A percentile compares a stretch with the other conserved stretches of the same genome.
Evolutionary conservation across 2,113 vertebrate genomes (phyloP).

Genomic region (Ahaetulla prasina): DNA sequence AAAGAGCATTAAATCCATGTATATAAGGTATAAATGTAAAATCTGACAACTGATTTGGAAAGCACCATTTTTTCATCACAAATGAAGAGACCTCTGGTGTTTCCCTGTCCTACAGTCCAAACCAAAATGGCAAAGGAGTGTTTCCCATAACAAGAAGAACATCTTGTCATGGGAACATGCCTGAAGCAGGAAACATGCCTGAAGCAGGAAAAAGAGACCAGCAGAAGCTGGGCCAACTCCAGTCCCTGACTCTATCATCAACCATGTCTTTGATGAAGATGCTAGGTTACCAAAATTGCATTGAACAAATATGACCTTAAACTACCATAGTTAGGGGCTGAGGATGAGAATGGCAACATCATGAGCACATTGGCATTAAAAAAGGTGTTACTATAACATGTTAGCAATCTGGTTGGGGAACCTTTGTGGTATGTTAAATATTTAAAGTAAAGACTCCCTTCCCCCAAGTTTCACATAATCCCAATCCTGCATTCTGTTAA

Average conservation of each 20-base stretch:
- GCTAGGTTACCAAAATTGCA: not conserved
- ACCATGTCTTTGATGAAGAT: not conserved
- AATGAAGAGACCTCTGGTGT: not conserved
- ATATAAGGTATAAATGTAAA: not conserved
- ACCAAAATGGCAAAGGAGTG: not conserved
- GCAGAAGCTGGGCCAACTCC: not conserved
- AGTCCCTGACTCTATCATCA: not conserved
- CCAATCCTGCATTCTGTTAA: not conserved
- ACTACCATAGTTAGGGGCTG: not conserved
- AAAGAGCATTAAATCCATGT: too few relatives aligned
- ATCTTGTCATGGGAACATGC: too few relatives aligned
- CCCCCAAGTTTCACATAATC: not conserved
- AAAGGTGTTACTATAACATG: not conserved
- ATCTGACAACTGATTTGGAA: not conserved
- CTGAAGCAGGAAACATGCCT: not conserved
- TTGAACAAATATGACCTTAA: not conserved
- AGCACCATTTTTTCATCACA: not conserved
- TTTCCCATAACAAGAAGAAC: not conserved
- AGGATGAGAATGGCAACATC: not conserved
- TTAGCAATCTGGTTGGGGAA: not conserved
- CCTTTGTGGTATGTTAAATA: not conserved
- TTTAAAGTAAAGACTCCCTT: not conserved
- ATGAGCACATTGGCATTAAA: not conserved
- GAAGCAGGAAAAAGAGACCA: not conserved
- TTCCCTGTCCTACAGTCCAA: not conserved